Percentiles rank a stretch among this genome's conserved stretches.
Conservation (phyloP, 1,140 invertebrate genomes). For the Tetramorium simillimum region DNA sequence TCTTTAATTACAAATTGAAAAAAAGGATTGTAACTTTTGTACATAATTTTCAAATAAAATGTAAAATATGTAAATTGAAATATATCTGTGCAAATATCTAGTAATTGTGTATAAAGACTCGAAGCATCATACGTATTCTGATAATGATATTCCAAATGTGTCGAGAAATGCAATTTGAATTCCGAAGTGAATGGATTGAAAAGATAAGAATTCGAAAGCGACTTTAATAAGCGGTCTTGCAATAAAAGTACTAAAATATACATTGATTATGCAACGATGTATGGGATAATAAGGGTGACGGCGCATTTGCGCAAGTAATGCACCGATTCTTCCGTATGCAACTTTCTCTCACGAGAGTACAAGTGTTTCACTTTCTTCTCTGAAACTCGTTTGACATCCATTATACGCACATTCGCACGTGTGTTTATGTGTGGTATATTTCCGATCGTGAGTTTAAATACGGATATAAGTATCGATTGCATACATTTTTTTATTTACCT, state of each 20-base stretch:
- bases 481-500: not conserved
- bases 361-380: constrained; percentile 72
- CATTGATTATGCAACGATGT: constrained; percentile 64
- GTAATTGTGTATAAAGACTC: not conserved
- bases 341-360: constrained; percentile 72
- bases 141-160: not conserved
- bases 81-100: not conserved
- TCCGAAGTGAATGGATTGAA: not conserved
- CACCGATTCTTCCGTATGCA: constrained; percentile 63
- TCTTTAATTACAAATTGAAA: not conserved
- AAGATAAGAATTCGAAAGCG: constrained; percentile 3
- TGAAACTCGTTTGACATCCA: constrained; percentile 71
- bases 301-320: constrained; percentile 59
- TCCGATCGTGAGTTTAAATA: not conserved
- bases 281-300: constrained; percentile 63
- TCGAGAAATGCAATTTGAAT: not conserved
- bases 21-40: not conserved
- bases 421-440: not conserved
- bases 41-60: constrained; percentile 10
- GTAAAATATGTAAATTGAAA: constrained; percentile 4
- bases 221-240: not conserved
- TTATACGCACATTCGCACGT: constrained; percentile 78
- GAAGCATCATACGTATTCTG: not conserved
- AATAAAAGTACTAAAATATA: constrained; percentile 7
- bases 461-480: not conserved